Conservation (phyloP, 2,888 invertebrate species). For the Yponomeuta malinellus region DNA sequence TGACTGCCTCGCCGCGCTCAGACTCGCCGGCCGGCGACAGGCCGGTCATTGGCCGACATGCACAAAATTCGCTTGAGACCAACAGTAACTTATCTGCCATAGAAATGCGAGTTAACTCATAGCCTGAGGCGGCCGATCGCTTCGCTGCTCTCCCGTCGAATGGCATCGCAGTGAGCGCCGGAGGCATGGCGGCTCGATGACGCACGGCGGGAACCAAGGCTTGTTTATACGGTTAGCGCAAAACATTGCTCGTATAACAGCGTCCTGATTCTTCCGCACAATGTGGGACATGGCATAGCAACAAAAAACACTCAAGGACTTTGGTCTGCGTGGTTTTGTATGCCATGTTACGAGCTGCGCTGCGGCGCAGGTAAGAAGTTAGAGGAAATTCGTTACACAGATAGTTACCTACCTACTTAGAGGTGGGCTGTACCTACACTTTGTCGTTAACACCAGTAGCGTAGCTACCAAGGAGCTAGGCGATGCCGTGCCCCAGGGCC, state of each 20-base stretch:
- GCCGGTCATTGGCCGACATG: constrained; percentile 68
- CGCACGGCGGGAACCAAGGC: constrained; percentile 10
- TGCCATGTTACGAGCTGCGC: not conserved
- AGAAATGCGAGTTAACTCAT: constrained; percentile 51
- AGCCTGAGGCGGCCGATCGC: constrained; percentile 44
- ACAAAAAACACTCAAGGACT: constrained; percentile 35
- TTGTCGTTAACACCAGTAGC: too few relatives aligned
- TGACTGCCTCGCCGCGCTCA: constrained; percentile 64
- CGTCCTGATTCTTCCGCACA: constrained; percentile 37
- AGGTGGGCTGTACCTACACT: too few relatives aligned
- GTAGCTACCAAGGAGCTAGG: too few relatives aligned
- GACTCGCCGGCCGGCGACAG: constrained; percentile 58
- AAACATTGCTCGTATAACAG: constrained; percentile 51
- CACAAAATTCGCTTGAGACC: constrained; percentile 51
- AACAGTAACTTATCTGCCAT: constrained; percentile 52
- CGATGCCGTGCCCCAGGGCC: too few relatives aligned
- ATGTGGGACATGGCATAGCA: constrained; percentile 25
- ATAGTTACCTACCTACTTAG: too few relatives aligned
- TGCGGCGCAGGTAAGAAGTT: too few relatives aligned
- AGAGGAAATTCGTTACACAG: too few relatives aligned
- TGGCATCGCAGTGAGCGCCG: constrained; percentile 17
- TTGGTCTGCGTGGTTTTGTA: constrained; percentile 35
- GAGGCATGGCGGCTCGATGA: constrained; percentile 15
- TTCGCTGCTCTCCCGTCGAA: constrained; percentile 19
- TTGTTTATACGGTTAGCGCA: constrained; percentile 26